Evolutionary conservation across 2,797 vertebrate species (phyloP), one percentile per base, ranked within the genome.

Genomic region (Astyanax mexicanus): DNA sequence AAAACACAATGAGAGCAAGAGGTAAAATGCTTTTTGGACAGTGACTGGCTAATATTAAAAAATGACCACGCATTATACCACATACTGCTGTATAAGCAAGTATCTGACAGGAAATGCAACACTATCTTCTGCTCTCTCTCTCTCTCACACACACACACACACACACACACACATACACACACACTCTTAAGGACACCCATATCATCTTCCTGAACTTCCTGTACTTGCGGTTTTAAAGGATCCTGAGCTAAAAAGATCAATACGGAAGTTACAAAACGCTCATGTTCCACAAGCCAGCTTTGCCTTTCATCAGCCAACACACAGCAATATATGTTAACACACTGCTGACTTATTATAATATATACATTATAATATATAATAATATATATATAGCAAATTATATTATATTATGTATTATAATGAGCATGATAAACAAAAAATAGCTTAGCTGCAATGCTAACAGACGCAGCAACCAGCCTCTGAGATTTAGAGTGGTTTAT

Each of bases 201-300:
- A 69, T 73, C 64, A 76, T 38, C 19, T 76, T 79, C 23, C 58
- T 58, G 65, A 52, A 55, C 60, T 62, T 60, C 21, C 65, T 38
- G 32, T 61, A 60, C 61, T 75, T 65, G 54, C 32, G 55, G 37
- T 37, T 51, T n/a, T 25, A 35, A 27, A 75, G 64, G 32, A 47
- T 27, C 2, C 49, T 29, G 7, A 37, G 35, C 51, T 47, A 29
- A 45, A 27, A 60, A 69, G 65, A 74, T 79, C 57, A 74, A 74
- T 74, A 62, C 27, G 1, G 35, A 37, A 42, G 72, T 67, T 68
- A 51, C 47, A 64, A 64, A 12, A n/a, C 21, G 40, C n/a, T 11
- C 42, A 38, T n/a, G 55, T n/a, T 19, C 29, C 29, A 37, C 55
- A 58, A 17, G 13, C 4, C 55, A n/a, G 7, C 7, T 23, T 17